Percentiles rank a stretch among this genome's conserved stretches.
phyloP scores from a whole-genome alignment of 2,797 vertebrate species.

The Fringilla coelebs region DNA sequence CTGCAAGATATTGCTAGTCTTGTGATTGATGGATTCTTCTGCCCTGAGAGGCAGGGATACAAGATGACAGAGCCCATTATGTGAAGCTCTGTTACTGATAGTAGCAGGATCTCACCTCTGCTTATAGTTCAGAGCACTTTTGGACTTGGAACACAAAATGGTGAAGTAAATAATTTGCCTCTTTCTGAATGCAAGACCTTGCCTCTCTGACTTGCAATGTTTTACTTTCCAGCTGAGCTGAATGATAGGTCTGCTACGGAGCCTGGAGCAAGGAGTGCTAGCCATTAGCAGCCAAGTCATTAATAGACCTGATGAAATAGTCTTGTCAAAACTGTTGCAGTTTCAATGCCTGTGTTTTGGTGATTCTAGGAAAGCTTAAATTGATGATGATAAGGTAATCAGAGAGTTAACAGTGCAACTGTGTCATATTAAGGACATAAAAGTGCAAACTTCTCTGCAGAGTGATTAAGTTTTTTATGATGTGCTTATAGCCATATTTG shows the following conservation, averaged over 20 bases:
- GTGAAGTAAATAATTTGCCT: not conserved
- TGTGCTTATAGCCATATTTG: not conserved
- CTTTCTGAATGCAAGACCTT: not conserved
- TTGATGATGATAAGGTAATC: not conserved
- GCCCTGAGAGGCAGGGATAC: fast-evolving
- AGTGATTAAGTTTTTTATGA: not conserved
- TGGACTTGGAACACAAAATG: not conserved
- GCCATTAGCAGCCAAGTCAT: not conserved
- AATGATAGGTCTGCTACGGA: not conserved
- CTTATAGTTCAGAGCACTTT: not conserved
- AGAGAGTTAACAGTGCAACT: not conserved
- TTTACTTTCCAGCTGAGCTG: slow-evolving; percentile 3
- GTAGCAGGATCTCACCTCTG: not conserved
- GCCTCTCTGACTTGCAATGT: not conserved
- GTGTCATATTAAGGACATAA: not conserved
- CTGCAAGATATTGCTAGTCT: not conserved
- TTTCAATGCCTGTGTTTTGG: slow-evolving; percentile 4
- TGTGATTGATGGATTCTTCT: not conserved
- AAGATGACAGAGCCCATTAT: not conserved
- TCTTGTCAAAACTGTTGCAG: slow-evolving; percentile 35
- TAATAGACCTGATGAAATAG: slow-evolving; percentile 15
- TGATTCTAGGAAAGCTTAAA: not conserved
- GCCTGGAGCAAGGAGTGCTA: not conserved
- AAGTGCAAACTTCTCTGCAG: not conserved
- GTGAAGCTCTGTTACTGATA: not conserved